Conservation (phyloP, 2,888 invertebrate species). For the Machimus atricapillus region DNA sequence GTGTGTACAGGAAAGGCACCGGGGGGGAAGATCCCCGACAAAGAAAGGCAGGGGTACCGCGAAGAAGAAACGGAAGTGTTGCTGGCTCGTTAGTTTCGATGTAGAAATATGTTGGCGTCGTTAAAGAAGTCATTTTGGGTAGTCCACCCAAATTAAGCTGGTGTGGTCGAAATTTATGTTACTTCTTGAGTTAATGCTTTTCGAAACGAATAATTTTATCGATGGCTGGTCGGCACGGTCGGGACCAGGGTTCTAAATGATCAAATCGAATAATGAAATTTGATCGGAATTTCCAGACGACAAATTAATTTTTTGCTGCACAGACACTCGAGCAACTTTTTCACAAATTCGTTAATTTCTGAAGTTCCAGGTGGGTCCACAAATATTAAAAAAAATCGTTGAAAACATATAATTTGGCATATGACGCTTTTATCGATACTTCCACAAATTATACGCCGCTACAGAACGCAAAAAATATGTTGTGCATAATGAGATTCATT, state of each 20-base stretch:
- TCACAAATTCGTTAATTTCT: neutral
- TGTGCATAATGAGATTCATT: neutral
- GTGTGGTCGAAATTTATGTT: conserved; percentile 8
- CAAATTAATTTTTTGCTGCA: neutral
- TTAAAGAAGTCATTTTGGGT: conserved; percentile 15
- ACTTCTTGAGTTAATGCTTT: neutral
- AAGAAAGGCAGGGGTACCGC: neutral
- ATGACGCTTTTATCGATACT: neutral
- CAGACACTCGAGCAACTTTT: neutral
- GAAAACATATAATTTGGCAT: neutral
- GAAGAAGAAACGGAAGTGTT: conserved; percentile 25
- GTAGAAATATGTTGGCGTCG: neutral
- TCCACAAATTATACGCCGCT: neutral
- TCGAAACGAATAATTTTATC: neutral
- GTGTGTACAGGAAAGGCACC: neutral
- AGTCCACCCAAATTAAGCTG: neutral
- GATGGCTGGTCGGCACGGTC: neutral
- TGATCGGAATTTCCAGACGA: neutral
- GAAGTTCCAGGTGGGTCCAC: neutral
- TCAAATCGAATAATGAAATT: neutral
- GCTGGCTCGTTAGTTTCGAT: conserved; percentile 19
- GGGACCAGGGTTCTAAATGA: neutral
- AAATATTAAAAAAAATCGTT: neutral
- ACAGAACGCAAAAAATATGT: neutral
- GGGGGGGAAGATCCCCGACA: neutral